A percentile compares a stretch with the other conserved stretches of the same genome.
These are phyloP conservation scores for Mamestra configurata DNA, from an alignment of 1,140 invertebrate species.

Conservation along the genomic window DNA sequence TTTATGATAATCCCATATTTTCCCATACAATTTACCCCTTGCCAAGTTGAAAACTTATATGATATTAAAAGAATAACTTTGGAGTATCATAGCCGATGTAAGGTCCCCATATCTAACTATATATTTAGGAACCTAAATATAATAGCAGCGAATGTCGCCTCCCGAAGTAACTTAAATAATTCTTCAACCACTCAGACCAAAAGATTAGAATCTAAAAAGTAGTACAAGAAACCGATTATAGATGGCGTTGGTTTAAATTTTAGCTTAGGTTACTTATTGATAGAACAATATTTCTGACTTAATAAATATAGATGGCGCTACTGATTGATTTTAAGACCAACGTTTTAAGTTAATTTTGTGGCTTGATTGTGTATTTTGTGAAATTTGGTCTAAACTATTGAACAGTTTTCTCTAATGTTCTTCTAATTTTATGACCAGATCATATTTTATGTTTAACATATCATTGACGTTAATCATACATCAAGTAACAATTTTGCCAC, in stretches of 20 bases:
- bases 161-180: slow-evolving; percentile 20
- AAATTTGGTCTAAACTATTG: not conserved
- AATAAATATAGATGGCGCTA: slow-evolving; percentile 34
- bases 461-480: not conserved
- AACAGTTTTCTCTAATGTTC: not conserved
- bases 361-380: not conserved
- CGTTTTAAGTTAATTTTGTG: slow-evolving; percentile 10
- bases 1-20: not conserved
- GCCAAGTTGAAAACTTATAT: slow-evolving; percentile 18
- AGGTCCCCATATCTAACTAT: slow-evolving; percentile 69
- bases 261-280: slow-evolving; percentile 22
- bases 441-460: not conserved
- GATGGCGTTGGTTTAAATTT: slow-evolving; percentile 29
- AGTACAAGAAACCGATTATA: slow-evolving; percentile 2
- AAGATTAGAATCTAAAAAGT: slow-evolving; percentile 12
- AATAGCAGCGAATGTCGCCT: slow-evolving; percentile 60
- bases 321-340: slow-evolving; percentile 15
- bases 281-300: slow-evolving; percentile 15
- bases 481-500: not conserved
- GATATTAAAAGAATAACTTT: slow-evolving; percentile 63
- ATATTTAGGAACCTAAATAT: slow-evolving; percentile 78
- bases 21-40: not conserved
- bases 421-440: slow-evolving; percentile 7
- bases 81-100: slow-evolving; percentile 78
- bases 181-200: slow-evolving; percentile 16